phyloP scores from a whole-genome alignment of 2,888 invertebrate genomes.

The Drosophila eohydei region DNA sequence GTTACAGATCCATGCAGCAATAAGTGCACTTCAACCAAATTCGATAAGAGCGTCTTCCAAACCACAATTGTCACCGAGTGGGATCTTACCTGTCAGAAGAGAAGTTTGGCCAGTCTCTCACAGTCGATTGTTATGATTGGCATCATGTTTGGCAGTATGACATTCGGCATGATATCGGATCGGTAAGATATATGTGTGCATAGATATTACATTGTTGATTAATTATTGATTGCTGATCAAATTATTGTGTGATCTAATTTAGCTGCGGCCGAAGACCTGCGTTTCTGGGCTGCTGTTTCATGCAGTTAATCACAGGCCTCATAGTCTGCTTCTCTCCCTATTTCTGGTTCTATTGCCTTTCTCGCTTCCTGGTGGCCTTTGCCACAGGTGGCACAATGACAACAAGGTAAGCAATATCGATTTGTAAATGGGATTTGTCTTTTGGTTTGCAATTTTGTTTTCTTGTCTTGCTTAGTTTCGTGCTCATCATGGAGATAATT shows the following conservation, averaged over 20 bases:
- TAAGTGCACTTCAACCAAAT: slow-evolving; percentile 86
- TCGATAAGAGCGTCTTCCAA: slow-evolving; percentile 88
- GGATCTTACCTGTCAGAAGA: slow-evolving; percentile 87
- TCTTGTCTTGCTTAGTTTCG: slow-evolving; percentile 86
- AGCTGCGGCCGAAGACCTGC: slow-evolving; percentile 92
- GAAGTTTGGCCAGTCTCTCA: slow-evolving; percentile 89
- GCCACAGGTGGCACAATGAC: slow-evolving; percentile 94
- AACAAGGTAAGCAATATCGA: slow-evolving; percentile 84
- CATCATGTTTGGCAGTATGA: slow-evolving; percentile 90
- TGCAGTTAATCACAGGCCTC: slow-evolving; percentile 90
- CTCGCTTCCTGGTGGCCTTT: slow-evolving; percentile 90
- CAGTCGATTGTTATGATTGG: slow-evolving; percentile 92
- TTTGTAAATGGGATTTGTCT: too few species aligned
- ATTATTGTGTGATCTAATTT: neutral
- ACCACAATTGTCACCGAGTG: slow-evolving; percentile 91
- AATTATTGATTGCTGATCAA: slow-evolving; percentile 34
- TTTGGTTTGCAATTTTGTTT: neutral
- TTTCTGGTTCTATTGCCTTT: slow-evolving; percentile 88
- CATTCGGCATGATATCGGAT: slow-evolving; percentile 91
- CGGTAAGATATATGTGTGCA: slow-evolving; percentile 85
- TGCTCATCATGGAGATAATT: slow-evolving; percentile 89
- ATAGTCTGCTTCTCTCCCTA: slow-evolving; percentile 90
- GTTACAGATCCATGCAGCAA: slow-evolving; percentile 85
- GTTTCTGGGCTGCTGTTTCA: slow-evolving; percentile 89
- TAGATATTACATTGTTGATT: too few species aligned